Evolutionary conservation across 2,113 vertebrate species (phyloP).

Genomic region (Nibea coibor): DNA sequence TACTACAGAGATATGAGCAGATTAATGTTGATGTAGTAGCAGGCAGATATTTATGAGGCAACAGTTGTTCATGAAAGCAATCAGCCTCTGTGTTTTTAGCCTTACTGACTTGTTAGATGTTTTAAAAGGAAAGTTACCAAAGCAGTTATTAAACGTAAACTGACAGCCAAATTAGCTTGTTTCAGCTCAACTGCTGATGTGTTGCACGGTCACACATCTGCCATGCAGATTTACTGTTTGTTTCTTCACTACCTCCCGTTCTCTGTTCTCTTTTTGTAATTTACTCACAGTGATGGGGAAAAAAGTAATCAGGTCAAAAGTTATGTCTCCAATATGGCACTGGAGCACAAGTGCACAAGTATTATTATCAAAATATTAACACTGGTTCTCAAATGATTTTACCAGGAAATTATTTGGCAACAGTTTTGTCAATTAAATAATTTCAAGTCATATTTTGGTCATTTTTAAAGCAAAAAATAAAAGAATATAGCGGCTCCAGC

Average conservation of each 20-base stretch:
- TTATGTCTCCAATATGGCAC: neutral
- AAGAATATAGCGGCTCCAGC: too few species aligned
- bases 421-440: neutral
- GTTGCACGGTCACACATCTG: neutral
- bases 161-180: neutral
- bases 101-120: conserved; percentile 9
- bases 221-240: neutral
- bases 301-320: neutral
- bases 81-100: conserved; percentile 2
- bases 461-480: neutral
- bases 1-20: conserved; percentile 35
- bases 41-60: conserved; percentile 40
- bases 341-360: too few species aligned
- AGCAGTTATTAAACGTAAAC: neutral
- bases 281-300: neutral
- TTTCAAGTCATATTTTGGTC: neutral
- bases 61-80: conserved; percentile 30
- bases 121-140: conserved; percentile 30
- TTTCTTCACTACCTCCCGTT: neutral
- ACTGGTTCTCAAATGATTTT: too few species aligned
- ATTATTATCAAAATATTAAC: too few species aligned
- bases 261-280: neutral
- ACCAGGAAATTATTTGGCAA: neutral
- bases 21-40: conserved; percentile 35
- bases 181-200: neutral